phyloP scores from a whole-genome alignment of 1,140 invertebrate genomes.

The Zelostemma sp. region DNA sequence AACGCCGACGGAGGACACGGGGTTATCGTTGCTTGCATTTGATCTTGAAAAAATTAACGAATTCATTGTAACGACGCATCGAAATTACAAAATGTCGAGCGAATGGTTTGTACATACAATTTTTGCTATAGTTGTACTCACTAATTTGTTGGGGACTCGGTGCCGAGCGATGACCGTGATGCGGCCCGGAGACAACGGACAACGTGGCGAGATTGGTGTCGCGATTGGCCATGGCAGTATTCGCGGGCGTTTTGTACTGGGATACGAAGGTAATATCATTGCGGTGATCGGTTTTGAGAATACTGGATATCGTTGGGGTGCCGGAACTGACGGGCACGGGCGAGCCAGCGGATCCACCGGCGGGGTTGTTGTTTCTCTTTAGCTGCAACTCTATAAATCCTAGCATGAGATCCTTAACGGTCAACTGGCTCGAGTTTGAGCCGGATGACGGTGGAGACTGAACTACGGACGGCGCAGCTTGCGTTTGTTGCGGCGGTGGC shows the following conservation, averaged over 20 bases:
- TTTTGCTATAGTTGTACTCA: constrained; percentile 31
- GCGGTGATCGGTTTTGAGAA: constrained; percentile 72
- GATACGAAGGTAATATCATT: constrained; percentile 72
- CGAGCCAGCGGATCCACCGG: constrained; percentile 55
- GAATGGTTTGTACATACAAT: neutral
- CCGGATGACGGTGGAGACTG: constrained; percentile 69
- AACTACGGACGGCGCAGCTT: constrained; percentile 55
- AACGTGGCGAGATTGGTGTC: constrained; percentile 75
- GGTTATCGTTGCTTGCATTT: constrained; percentile 78
- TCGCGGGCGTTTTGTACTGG: constrained; percentile 64
- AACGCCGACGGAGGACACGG: constrained; percentile 68
- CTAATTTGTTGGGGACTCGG: constrained; percentile 65
- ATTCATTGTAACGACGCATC: no score
- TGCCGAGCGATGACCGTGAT: constrained; percentile 62
- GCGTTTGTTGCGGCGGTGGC: constrained; percentile 46
- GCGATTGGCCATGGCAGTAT: constrained; percentile 64
- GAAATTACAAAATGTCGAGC: no score
- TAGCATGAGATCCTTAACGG: constrained; percentile 81
- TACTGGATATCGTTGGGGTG: constrained; percentile 77
- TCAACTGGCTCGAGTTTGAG: constrained; percentile 71
- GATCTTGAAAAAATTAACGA: constrained; percentile 54
- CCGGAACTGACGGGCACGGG: constrained; percentile 65
- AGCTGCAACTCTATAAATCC: constrained; percentile 82
- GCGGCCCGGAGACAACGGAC: constrained; percentile 73
- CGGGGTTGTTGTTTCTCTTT: constrained; percentile 74